phyloP scores from a whole-genome alignment of 2,113 vertebrate genomes.

The Atherinomorus stipes region DNA sequence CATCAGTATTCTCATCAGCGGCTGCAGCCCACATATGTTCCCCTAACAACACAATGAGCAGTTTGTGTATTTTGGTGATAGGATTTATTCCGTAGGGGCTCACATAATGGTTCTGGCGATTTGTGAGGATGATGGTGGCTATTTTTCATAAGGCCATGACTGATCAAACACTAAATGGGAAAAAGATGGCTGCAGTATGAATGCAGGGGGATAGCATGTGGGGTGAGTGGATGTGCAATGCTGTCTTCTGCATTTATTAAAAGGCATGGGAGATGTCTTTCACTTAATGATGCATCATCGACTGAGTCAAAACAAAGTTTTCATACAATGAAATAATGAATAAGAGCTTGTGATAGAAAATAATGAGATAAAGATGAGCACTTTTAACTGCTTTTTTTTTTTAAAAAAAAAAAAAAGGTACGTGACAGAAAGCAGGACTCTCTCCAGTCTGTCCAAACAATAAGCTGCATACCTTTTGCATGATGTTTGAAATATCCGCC shows the following conservation, averaged over 20 bases:
- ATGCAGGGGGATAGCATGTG: neutral
- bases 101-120: slow-evolving; percentile 29
- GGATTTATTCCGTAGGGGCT: slow-evolving; percentile 11
- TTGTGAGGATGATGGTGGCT: slow-evolving; percentile 17
- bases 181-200: slow-evolving; percentile 49
- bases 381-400: neutral
- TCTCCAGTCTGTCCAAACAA: slow-evolving; percentile 35
- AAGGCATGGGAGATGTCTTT: neutral
- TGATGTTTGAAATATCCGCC: slow-evolving; percentile 33
- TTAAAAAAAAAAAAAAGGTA: slow-evolving; percentile 8
- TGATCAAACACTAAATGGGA: slow-evolving; percentile 52
- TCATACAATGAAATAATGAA: slow-evolving; percentile 23
- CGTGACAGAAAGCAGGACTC: slow-evolving; percentile 31
- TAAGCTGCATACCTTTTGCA: slow-evolving; percentile 33
- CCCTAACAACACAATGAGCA: slow-evolving; percentile 12
- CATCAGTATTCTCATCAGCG: slow-evolving; percentile 4
- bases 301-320: slow-evolving; percentile 12
- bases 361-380: neutral
- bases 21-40: slow-evolving; percentile 3
- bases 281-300: slow-evolving; percentile 19
- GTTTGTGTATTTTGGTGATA: slow-evolving; percentile 19
- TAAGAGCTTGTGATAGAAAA: slow-evolving; percentile 9
- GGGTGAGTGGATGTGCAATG: slow-evolving; percentile 13
- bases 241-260: slow-evolving; percentile 7
- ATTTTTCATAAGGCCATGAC: slow-evolving; percentile 60